Percentiles rank a stretch among this genome's conserved stretches.
phyloP scores from a whole-genome alignment of 2,888 invertebrate genomes.

The Athalia circularis region DNA sequence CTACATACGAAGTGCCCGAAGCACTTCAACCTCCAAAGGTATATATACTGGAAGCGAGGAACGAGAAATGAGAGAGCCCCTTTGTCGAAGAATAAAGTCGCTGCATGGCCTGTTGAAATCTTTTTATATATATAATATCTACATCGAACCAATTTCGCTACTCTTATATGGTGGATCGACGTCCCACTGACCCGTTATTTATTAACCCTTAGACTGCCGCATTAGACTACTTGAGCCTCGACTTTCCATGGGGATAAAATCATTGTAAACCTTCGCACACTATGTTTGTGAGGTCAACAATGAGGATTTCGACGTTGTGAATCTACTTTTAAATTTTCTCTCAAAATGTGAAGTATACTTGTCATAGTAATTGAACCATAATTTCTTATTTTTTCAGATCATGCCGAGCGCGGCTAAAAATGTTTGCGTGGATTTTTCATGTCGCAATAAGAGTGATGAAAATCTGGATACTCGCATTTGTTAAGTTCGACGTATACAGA shows the following conservation, averaged over 20 bases:
- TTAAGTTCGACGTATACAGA: not conserved
- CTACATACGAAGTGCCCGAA: constrained; percentile 35
- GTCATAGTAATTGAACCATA: too few species aligned
- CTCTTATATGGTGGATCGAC: constrained; percentile 8
- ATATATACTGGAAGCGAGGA: not conserved
- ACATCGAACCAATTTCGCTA: constrained; percentile 25
- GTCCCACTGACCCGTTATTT: constrained; percentile 18
- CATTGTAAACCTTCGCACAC: not conserved
- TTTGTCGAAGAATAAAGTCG: constrained; percentile 29
- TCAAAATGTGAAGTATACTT: too few species aligned
- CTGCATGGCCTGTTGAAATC: constrained; percentile 11
- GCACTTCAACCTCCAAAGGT: not conserved
- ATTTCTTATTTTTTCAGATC: too few species aligned
- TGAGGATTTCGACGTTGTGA: not conserved
- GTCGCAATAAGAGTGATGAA: too few species aligned
- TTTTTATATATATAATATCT: not conserved
- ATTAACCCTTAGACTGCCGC: not conserved
- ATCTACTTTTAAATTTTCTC: too few species aligned
- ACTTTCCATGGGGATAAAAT: not conserved
- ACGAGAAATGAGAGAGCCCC: not conserved
- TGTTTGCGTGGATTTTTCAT: too few species aligned
- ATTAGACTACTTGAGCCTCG: not conserved
- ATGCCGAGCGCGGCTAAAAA: too few species aligned
- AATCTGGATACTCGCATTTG: not conserved
- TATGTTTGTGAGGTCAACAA: not conserved